Evolutionary conservation across 2,888 invertebrate genomes (phyloP).

Genomic region (Brachypterus glaber): DNA sequence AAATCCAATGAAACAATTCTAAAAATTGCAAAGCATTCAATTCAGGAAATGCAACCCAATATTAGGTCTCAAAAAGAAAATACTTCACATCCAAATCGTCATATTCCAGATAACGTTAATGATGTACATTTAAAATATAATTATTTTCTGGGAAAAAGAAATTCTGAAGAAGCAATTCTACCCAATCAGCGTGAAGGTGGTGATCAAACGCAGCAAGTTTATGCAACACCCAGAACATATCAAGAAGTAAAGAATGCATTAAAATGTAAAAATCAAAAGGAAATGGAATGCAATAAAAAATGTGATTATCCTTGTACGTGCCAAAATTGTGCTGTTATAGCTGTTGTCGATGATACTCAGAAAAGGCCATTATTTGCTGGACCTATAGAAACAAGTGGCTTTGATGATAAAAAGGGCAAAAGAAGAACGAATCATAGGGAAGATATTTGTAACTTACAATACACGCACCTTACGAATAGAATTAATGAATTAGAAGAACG

Average conservation of each 20-base stretch:
- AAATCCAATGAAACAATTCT: background rate
- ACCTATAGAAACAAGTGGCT: conserved; percentile 6
- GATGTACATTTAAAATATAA: too few relatives aligned
- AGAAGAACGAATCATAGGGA: background rate
- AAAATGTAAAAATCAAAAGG: conserved; percentile 28
- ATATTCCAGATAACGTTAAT: too few relatives aligned
- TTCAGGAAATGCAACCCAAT: too few relatives aligned
- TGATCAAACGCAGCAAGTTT: conserved; percentile 27
- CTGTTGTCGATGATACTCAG: conserved; percentile 35
- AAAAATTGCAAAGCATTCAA: background rate
- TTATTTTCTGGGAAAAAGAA: too few relatives aligned
- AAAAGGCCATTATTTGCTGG: conserved; percentile 33
- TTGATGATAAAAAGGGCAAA: too few relatives aligned
- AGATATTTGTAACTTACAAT: background rate
- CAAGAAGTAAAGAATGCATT: conserved; percentile 28
- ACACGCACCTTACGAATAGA: conserved; percentile 24
- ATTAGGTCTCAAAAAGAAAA: too few relatives aligned
- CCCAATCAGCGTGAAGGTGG: conserved; percentile 12
- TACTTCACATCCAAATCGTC: too few relatives aligned
- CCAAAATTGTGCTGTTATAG: conserved; percentile 37
- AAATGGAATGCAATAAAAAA: conserved; percentile 20
- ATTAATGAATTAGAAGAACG: conserved; percentile 32
- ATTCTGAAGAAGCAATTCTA: too few relatives aligned
- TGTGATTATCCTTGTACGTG: conserved; percentile 33
- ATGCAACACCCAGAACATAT: conserved; percentile 29